Evolutionary conservation across 2,888 invertebrate species (phyloP).

Genomic region (Patella ulyssiponensis): DNA sequence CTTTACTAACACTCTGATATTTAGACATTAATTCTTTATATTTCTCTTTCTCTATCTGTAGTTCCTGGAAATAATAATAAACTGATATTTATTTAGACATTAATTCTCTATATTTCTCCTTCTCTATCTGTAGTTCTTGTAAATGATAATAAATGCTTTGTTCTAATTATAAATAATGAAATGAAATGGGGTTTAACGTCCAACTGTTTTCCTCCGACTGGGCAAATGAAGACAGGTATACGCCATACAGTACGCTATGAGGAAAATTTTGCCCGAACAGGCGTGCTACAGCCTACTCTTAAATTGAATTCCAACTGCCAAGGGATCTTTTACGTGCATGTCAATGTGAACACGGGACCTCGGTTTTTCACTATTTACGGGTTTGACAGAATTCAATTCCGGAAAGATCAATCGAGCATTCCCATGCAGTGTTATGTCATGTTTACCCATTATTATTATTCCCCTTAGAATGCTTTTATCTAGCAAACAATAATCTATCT

Average conservation of each 20-base stretch:
- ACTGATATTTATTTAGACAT: conserved; percentile 65
- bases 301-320: too few species aligned
- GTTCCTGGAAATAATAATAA: conserved; percentile 53
- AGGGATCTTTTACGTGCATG: too few species aligned
- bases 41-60: conserved; percentile 69
- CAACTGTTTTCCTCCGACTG: neutral
- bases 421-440: too few species aligned
- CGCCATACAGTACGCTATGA: neutral
- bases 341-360: too few species aligned
- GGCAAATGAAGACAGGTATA: neutral
- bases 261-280: neutral
- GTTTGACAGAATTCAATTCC: too few species aligned
- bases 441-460: too few species aligned
- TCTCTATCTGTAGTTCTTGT: conserved; percentile 69
- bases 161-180: neutral
- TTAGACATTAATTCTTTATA: conserved; percentile 65
- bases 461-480: too few species aligned
- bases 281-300: too few species aligned
- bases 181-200: neutral
- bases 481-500: too few species aligned
- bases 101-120: conserved; percentile 67
- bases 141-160: conserved; percentile 14
- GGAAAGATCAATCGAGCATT: too few species aligned
- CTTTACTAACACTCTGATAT: conserved; percentile 57
- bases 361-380: too few species aligned